A percentile compares a stretch with the other conserved stretches of the same genome.
Conservation (phyloP, 2,797 vertebrate species). For the Bovichtus diacanthus region DNA sequence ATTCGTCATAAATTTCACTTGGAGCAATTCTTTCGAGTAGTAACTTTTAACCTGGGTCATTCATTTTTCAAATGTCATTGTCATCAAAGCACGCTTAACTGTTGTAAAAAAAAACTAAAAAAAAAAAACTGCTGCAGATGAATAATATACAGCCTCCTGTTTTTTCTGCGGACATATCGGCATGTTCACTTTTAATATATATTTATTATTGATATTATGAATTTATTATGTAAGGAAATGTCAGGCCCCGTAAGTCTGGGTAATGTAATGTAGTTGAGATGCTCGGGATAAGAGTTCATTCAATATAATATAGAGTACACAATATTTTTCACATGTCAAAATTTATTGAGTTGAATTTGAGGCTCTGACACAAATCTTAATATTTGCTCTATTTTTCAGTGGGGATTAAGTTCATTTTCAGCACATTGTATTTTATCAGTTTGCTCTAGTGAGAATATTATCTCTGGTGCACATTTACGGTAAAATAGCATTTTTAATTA, state of each 20-base stretch:
- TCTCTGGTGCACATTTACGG: constrained; percentile 14
- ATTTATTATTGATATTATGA: constrained; percentile 77
- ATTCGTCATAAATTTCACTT: constrained; percentile 77
- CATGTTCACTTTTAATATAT: constrained; percentile 69
- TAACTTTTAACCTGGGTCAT: constrained; percentile 75
- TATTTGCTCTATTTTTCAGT: constrained; percentile 55
- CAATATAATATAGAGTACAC: constrained; percentile 48
- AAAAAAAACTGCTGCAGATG: constrained; percentile 69
- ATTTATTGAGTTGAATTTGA: constrained; percentile 60
- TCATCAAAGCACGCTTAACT: constrained; percentile 69
- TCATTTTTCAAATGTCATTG: constrained; percentile 78
- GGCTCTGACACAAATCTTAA: constrained; percentile 48
- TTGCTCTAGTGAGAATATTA: constrained; percentile 7
- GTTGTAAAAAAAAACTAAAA: constrained; percentile 64
- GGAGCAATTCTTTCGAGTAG: constrained; percentile 69
- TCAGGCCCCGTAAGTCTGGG: constrained; percentile 41
- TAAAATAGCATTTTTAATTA: constrained; percentile 1
- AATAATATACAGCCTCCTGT: constrained; percentile 70
- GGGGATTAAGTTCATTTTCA: constrained; percentile 42
- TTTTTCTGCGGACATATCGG: constrained; percentile 56
- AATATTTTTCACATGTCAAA: constrained; percentile 58
- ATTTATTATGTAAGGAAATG: constrained; percentile 66
- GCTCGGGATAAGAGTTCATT: constrained; percentile 43
- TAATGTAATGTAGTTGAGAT: constrained; percentile 53
- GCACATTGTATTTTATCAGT: constrained; percentile 18